Evolutionary conservation across 2,113 vertebrate species (phyloP), one percentile per base, ranked within the genome.

Genomic region (Conger conger): DNA sequence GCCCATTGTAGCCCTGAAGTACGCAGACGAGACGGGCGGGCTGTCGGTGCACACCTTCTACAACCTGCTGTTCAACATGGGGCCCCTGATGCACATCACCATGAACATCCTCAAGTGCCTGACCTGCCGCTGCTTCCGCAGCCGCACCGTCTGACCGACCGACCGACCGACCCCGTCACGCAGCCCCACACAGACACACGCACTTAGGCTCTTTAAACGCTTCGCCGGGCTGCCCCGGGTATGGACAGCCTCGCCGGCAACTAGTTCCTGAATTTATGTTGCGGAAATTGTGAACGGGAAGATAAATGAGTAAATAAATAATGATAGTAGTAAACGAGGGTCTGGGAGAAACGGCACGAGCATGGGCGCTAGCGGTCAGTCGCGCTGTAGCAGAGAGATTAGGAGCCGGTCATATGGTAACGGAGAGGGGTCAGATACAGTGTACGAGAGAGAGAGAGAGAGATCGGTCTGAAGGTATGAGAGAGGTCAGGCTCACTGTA

Each of bases 1-100:
- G 0, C 95, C 95, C 36, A 94, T 96, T 17, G 94, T 95, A 79
- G 95, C 95, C 87, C 89, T 96, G 88, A 96, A 96, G 90, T 96
- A 96, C 0, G 95, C 95, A 0, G 95, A 96, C 79, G 94, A 96
- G 89, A 95, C 94, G 0, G 95, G 95, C 2, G 93, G 94, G 84
- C 89, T 96, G 86, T 96, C 95, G 0, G 91, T 96, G 82, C 95
- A 95, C 92, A 94, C 94, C 83, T 96, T 96, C 91, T 96, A 96
- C 94, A 95, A 95, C 89, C 93, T 96, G 23, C 95, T 96, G 82
- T 96, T 96, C 89, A 95, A 96, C 85, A 94, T 96, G 0, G 95
- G 95, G 60, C 93, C 94, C 1, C 92, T 96, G 82, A 96, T 96
- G 94, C 95, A 95, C 92, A 92, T 96, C 88, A 93, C 94, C 86